These are phyloP conservation scores for Vulpes ferrilata DNA, from an alignment of 2,113 vertebrate genomes.

Conservation along the genomic window DNA sequence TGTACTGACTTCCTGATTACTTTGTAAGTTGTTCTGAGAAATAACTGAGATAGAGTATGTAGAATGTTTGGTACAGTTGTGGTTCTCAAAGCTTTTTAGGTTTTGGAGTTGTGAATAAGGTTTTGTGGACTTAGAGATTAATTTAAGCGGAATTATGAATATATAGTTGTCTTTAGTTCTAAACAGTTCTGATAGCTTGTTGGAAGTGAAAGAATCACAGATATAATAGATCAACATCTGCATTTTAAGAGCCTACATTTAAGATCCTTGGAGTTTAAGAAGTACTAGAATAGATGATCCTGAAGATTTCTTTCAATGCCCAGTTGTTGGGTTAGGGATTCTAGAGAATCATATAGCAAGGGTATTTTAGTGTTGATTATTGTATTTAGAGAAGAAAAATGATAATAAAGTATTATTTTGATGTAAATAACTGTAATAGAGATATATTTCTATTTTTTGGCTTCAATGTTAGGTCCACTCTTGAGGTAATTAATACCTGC, in stretches of 20 bases:
- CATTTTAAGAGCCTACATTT: slow-evolving; percentile 24
- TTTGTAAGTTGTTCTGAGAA: not conserved
- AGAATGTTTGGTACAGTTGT: slow-evolving; percentile 6
- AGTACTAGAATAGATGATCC: not conserved
- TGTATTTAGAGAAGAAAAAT: slow-evolving; percentile 36
- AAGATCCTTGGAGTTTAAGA: not conserved
- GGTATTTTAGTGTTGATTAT: not conserved
- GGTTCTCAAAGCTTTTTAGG: slow-evolving; percentile 20
- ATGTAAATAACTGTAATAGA: not conserved
- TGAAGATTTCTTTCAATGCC: not conserved
- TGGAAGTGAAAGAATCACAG: slow-evolving; percentile 31
- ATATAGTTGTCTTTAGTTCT: not conserved
- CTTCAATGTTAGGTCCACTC: not conserved
- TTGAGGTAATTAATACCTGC: slow-evolving; percentile 9
- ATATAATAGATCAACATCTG: not conserved
- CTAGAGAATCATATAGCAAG: not conserved
- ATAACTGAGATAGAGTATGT: not conserved
- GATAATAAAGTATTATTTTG: slow-evolving; percentile 40
- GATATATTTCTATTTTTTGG: not conserved
- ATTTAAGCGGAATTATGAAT: slow-evolving; percentile 19
- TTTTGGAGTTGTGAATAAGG: slow-evolving; percentile 11
- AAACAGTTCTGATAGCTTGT: slow-evolving; percentile 13
- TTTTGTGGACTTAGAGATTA: slow-evolving; percentile 11
- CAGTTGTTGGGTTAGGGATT: not conserved
- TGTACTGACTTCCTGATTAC: not conserved